Base-by-base conservation (phyloP, 2,888 invertebrate genomes). In the Noctuana brunneofusca region DNA sequence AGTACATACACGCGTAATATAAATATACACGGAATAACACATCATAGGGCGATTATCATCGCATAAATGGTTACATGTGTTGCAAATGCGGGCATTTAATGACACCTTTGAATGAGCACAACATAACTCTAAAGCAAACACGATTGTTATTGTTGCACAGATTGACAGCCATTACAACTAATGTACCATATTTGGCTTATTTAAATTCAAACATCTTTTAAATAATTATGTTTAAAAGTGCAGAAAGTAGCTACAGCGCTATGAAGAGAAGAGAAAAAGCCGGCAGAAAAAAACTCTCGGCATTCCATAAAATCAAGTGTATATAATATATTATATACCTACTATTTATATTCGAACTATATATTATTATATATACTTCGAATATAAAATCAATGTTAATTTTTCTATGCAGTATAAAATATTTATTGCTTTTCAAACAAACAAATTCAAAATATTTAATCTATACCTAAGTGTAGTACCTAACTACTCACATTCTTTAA, bases 21-120 rank as follows among this genome's bases (percentile, higher is more conserved):
- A 46, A 18, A 6, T 49, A 38, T 49, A 27, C 12, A 49, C 55
- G 38, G 24, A 58, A 70, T 71, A 72, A 68, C 64, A 66, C 43
- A n/a, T 65, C 64, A 68, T 68, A 65, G 68, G 64, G 58, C 69
- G 67, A 79, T 83, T 80, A 83, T 20, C 70, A 69, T 70, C 72
- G 16, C 54, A 74, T 70, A 71, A 70, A 65, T 73, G 71, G 73
- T 79, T 78, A 75, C 76, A 72, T 30, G 35, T 73, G 78, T 76
- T 76, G 74, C 68, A 73, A 72, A 81, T 82, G 81, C 78, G 78
- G 79, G 78, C 71, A 78, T 71, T 75, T 79, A 80, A 81, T 83
- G 73, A 71, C 76, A 73, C 35, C 71, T 71, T 68, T 70, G 67
- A 71, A 65, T 27, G 58, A 64, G 54, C 75, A 74, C 76, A 76